Conservation (phyloP, 2,888 invertebrate genomes). For the Frankliniella intonsa region DNA sequence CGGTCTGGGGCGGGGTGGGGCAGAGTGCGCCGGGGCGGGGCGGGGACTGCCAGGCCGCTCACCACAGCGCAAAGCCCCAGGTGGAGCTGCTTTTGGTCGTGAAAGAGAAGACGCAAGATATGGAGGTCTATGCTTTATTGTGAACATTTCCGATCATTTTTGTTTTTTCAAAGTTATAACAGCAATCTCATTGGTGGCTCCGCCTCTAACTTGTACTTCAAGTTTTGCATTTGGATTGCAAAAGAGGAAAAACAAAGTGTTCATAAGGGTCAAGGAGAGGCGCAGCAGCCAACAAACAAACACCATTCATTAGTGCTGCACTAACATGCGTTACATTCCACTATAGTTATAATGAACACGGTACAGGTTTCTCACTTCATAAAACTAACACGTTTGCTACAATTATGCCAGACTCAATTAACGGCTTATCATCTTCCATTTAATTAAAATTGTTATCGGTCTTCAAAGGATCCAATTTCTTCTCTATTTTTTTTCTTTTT, state of each 20-base stretch:
- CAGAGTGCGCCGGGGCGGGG: background rate
- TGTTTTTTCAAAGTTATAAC: no score
- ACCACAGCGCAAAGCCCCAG: background rate
- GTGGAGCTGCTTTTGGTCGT: background rate
- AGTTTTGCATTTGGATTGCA: background rate
- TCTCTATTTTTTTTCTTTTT: no score
- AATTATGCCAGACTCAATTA: no score
- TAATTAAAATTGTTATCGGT: no score
- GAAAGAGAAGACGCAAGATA: background rate
- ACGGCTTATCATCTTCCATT: no score
- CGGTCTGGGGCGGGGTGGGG: background rate
- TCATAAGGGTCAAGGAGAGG: background rate
- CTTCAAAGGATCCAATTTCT: no score
- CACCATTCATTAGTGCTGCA: background rate
- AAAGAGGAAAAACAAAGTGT: background rate
- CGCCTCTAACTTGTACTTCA: no score
- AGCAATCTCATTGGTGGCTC: no score
- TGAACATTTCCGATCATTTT: no score
- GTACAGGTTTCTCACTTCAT: constrained; percentile 5
- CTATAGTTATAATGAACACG: background rate
- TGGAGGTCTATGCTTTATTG: no score
- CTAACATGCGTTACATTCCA: background rate
- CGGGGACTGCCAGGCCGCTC: constrained; percentile 28
- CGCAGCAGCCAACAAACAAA: background rate
- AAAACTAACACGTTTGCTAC: background rate